Evolutionary conservation across 2,797 vertebrate genomes (phyloP), one percentile per base, ranked within the genome.

Genomic region (Furcifer pardalis): DNA sequence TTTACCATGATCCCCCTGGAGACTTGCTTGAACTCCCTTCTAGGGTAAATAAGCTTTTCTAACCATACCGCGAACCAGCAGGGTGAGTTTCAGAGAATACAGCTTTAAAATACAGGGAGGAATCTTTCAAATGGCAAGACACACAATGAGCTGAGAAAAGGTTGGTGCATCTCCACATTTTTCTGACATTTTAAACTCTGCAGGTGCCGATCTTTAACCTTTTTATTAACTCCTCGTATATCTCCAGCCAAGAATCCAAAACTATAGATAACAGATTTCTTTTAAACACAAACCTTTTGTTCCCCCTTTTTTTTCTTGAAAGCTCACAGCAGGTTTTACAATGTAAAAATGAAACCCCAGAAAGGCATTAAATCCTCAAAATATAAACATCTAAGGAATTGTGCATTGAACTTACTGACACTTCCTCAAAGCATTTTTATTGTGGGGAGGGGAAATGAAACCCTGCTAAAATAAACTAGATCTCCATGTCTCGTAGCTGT

Each of bases 101-200:
- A 90, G 81, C 87, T 85, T 63, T 66, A 83, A 92, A 94, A 92
- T 71, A 76, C 84, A 87, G 82, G 87, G 84, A 86, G 83, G 78
- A 56, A 78, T 46, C 19, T 83, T 93, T 93, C 87, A 95, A 95
- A 95, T 94, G 94, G 92, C 91, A 95, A 95, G 79, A 89, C 80
- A 74, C 92, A 92, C 88, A 93, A 95, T 93, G 92, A 89, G 87
- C 75, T 81, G 25, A 93, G 90, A 94, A 94, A 91, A 94, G 95
- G 87, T 90, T 93, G 93, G 85, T 86, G 88, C 59, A 1, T 82
- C 93, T 89, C 91, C 79, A 0, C 44, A 49, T 91, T 90, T 90
- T 86, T 56, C 90, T 96, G 96, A 94, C 95, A 96, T 96, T 96
- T 85, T 95, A 95, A 92, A 91, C 95, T 91, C 93, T 23, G n/a